Evolutionary conservation across 2,888 invertebrate genomes (phyloP), one percentile per base, ranked within the genome.

Genomic region (Standfussiana lucernea): DNA sequence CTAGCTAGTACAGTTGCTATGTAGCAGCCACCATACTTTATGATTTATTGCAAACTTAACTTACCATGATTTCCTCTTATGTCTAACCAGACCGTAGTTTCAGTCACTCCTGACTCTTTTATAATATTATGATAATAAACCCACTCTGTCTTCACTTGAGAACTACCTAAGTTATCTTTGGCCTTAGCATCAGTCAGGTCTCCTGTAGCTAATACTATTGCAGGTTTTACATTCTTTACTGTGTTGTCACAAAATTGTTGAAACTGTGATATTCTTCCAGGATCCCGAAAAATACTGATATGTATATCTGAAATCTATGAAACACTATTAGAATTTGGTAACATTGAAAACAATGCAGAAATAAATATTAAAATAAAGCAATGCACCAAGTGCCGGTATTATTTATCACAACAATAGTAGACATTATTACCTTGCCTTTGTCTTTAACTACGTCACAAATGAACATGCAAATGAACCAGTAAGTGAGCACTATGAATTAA

Each of bases 11-110:
- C 40, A 69, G 13, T 24, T 45, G 24, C 35, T 11, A 45, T n/a
- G 6, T 32, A 72, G 40, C 2, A 1, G 24, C 24, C 21, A n/a
- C n/a, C n/a, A n/a, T 15, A 24, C 7, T n/a, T 53, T n/a, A 4
- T 13, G 28, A 71, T 56, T 53, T 32, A 56, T 56, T 45, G 13
- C n/a, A 64, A 47, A 40, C 7, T n/a, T 24, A 47, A 72, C 80
- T 93, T 96, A 98, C 98, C 99, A 97, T 99, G 99, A 97, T 99
- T 99, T 93, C 99, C 99, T 94, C 99, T 97, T 83, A 99, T 98
- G 95, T 99, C 99, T 80, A 99, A 95, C 99, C 99, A 99, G 47
- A 97, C 95, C 5, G 98, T 98, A 90, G 97, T 97, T 62, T 98
- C 96, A 70, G 96, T 96, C 40, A 98, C 97, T 87, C 97, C 97